Percentiles rank a stretch among this genome's conserved stretches.
Conservation (phyloP, 2,888 invertebrate genomes). For the Rugalucina vietnamica region DNA sequence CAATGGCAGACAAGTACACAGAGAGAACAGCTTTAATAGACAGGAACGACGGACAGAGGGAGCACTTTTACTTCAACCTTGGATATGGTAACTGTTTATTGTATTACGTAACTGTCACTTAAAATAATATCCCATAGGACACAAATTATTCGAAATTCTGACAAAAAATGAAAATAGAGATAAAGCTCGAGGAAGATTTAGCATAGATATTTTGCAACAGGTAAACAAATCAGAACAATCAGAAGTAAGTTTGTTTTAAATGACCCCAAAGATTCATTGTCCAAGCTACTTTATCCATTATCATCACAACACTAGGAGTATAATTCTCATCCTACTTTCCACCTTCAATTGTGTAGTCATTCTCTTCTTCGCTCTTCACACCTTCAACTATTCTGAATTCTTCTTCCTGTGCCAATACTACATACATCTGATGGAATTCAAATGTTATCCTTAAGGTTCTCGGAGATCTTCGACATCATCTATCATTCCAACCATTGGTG, state of each 20-base stretch:
- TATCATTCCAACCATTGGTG: background rate
- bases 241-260: background rate
- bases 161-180: background rate
- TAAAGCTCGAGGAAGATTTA: background rate
- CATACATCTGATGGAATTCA: background rate
- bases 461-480: background rate
- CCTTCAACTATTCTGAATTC: no score
- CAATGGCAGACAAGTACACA: background rate
- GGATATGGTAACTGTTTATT: slow-evolving; percentile 34
- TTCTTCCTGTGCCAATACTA: no score
- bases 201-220: background rate
- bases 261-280: background rate
- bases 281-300: background rate
- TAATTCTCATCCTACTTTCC: background rate
- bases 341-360: background rate
- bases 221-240: background rate
- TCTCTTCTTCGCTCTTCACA: background rate
- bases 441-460: background rate
- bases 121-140: background rate
- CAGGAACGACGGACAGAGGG: slow-evolving; percentile 1
- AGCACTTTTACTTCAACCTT: slow-evolving; percentile 19
- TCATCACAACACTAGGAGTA: background rate
- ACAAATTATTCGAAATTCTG: background rate
- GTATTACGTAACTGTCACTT: background rate
- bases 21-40: slow-evolving; percentile 21